A percentile compares a stretch with the other conserved stretches of the same genome.
Conservation (phyloP, 2,888 invertebrate species). For the Polia nebulosa region DNA sequence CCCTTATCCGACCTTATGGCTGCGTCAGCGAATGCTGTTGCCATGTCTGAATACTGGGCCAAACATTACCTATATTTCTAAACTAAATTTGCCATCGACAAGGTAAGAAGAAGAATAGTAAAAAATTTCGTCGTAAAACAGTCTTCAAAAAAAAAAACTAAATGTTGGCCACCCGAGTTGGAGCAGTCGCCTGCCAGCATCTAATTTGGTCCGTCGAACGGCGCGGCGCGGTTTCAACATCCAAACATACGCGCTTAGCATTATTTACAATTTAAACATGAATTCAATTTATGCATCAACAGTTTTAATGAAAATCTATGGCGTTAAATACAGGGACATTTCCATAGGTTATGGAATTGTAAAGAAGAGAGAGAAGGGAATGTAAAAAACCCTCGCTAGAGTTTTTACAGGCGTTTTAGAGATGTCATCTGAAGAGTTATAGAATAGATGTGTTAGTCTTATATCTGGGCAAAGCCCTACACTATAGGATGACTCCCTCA, state of each 20-base stretch:
- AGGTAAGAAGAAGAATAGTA: too few species aligned
- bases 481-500: too few species aligned
- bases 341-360: not conserved
- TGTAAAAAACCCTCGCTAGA: too few species aligned
- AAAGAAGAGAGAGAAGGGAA: not conserved
- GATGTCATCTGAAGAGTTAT: not conserved
- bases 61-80: too few species aligned
- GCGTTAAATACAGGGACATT: not conserved
- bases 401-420: not conserved
- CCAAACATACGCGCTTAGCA: conserved; percentile 63
- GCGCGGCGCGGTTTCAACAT: conserved; percentile 78
- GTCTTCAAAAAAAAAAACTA: conserved; percentile 26
- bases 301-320: conserved; percentile 5
- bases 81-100: too few species aligned
- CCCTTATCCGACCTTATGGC: too few species aligned
- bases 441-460: not conserved
- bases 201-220: conserved; percentile 80
- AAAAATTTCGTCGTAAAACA: not conserved
- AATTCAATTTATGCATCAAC: conserved; percentile 57
- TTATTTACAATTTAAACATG: conserved; percentile 70
- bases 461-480: too few species aligned
- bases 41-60: too few species aligned
- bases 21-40: too few species aligned
- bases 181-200: conserved; percentile 80
- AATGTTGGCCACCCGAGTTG: conserved; percentile 66